phyloP scores from a whole-genome alignment of 2,113 vertebrate species.

The Alethe diademata region DNA sequence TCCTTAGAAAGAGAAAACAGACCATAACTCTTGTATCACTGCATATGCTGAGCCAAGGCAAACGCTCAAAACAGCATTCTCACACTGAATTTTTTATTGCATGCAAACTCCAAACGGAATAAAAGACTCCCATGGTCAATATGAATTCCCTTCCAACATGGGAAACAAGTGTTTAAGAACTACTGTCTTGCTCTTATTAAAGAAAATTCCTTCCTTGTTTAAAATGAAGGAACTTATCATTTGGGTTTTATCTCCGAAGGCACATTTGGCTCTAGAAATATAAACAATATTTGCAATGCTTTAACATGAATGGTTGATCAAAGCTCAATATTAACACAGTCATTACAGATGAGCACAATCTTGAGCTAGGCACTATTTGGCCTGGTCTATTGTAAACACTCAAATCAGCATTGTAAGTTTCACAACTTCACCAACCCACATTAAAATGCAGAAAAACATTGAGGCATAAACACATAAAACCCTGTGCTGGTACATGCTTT shows the following conservation, averaged over 20 bases:
- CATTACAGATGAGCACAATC: background rate
- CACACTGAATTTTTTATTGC: background rate
- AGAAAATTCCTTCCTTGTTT: background rate
- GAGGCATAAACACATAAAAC: background rate
- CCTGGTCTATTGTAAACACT: background rate
- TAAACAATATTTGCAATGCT: background rate
- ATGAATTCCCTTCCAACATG: background rate
- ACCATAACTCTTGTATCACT: background rate
- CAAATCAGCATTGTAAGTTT: background rate
- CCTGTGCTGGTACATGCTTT: background rate
- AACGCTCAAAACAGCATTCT: background rate
- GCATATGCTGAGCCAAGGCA: background rate
- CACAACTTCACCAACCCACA: background rate
- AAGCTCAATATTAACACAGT: background rate
- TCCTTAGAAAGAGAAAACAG: constrained; percentile 34
- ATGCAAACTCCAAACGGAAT: background rate
- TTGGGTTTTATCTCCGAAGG: background rate
- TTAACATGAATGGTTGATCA: background rate
- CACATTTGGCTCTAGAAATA: background rate
- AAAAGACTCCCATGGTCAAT: background rate
- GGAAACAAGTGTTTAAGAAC: background rate
- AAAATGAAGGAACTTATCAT: background rate
- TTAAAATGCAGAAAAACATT: background rate
- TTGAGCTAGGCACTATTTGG: background rate
- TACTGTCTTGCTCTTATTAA: background rate